Percentiles rank a stretch among this genome's conserved stretches.
phyloP scores from a whole-genome alignment of 2,797 vertebrate species.

The Chloroceryle amazona region DNA sequence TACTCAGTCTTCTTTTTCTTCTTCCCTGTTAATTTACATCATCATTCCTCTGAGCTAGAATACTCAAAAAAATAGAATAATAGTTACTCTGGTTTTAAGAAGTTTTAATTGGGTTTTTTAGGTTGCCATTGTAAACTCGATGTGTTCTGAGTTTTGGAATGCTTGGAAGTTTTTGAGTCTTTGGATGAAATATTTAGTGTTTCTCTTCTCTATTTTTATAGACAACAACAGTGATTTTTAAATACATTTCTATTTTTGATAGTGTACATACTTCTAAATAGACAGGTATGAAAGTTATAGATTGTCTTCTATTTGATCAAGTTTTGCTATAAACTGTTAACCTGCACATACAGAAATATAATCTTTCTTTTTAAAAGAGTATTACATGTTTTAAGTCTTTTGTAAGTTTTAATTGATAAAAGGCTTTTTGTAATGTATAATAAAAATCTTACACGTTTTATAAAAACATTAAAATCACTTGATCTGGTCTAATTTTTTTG shows the following conservation, averaged over 20 bases:
- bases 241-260: background rate
- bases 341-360: background rate
- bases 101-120: background rate
- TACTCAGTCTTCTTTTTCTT: background rate
- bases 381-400: slow-evolving; percentile 54
- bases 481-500: background rate
- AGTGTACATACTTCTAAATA: background rate
- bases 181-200: background rate
- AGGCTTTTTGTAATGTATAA: slow-evolving; percentile 26
- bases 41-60: slow-evolving; percentile 5
- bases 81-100: slow-evolving; percentile 13
- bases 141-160: background rate
- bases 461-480: background rate
- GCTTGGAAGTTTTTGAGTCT: background rate
- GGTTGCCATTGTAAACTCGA: background rate
- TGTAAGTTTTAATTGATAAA: slow-evolving; percentile 44
- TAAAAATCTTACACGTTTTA: too few relatives aligned
- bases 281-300: background rate
- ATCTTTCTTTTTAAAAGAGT: background rate
- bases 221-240: background rate
- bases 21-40: background rate
- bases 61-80: background rate
- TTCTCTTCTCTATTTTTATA: slow-evolving; percentile 41
- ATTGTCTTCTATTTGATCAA: background rate
- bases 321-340: slow-evolving; percentile 2